Base-by-base conservation (phyloP, 2,888 invertebrate species). In the Pheosia tremula region DNA sequence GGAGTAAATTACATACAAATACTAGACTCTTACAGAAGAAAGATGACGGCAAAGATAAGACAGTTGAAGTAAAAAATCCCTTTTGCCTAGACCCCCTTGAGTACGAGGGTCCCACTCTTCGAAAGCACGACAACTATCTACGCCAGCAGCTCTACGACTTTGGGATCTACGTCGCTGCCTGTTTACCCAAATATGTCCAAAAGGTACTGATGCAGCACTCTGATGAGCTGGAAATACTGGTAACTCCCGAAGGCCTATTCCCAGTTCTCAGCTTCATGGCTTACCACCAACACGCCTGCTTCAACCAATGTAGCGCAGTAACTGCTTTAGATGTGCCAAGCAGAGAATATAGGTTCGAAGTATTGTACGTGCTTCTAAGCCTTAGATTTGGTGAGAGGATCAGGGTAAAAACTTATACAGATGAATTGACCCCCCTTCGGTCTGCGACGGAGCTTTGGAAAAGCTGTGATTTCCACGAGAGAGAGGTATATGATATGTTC, bases 401-500 rank as follows among this genome's bases (percentile, higher is more conserved):
- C 0, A 74, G 84, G 62, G 81, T 93, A 0, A 91, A 90, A 66
- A 90, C 92, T 0, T 93, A 93, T 61, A 92, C 92, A 0, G 92
- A 93, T 43, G 93, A 93, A 69, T 69, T 93, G 13, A 89, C 92
- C 0, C 91, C 93, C 3, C 67, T 92, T 0, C 86, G 80, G 55
- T 93, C 93, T 0, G 86, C 85, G 0, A 84, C 62, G 47, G 73
- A 74, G 0, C 49, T 91, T 37, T 93, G 90, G 89, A 62, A 71
- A 3, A 69, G 76, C 4, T 84, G 84, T 38, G 78, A 83, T 39
- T 83, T 81, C 80, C 84, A 79, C 11, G 93, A 93, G 69, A 82
- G 93, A 64, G 93, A 93, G 79, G 83, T 89, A 6, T 93, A 90
- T 54, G 93, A 93, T 52, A 86, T 93, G 89, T 93, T 85, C 62